A percentile compares a stretch with the other conserved stretches of the same genome.
Evolutionary conservation across 2,888 invertebrate genomes (phyloP).

Genomic region (Mechanitis messenoides): DNA sequence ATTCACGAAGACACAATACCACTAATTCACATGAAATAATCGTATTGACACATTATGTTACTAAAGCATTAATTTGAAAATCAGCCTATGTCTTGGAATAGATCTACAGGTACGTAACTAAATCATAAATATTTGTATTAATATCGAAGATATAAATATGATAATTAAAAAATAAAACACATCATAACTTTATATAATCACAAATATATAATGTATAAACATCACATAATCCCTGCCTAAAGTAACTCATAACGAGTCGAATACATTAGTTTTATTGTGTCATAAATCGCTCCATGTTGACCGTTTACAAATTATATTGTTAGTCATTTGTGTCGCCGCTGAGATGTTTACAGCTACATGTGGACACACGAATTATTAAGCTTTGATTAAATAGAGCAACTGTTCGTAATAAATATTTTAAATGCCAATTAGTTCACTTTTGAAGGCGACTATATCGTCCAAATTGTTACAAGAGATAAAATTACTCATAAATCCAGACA

Average conservation of each 20-base stretch:
- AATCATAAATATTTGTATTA: slow-evolving; percentile 8
- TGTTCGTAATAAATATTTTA: slow-evolving; percentile 9
- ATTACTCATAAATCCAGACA: no score
- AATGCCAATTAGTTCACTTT: slow-evolving; percentile 6
- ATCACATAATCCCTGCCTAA: slow-evolving; percentile 18
- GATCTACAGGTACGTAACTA: no score
- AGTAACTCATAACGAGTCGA: slow-evolving; percentile 28
- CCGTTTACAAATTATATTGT: slow-evolving; percentile 39
- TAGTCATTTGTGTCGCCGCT: slow-evolving; percentile 31
- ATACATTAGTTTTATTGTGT: slow-evolving; percentile 41
- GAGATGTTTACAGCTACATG: slow-evolving; percentile 25
- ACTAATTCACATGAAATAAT: no score
- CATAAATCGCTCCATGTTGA: slow-evolving; percentile 38
- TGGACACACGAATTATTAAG: slow-evolving; percentile 16
- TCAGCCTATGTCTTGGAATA: no score
- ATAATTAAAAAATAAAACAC: no score
- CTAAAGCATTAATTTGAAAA: no score
- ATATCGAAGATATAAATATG: no score
- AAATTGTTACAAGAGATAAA: no score
- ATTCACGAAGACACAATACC: no score
- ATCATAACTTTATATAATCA: no score
- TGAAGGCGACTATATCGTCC: background rate
- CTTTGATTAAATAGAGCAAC: slow-evolving; percentile 10
- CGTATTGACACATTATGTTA: no score
- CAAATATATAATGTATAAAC: background rate